phyloP scores from a whole-genome alignment of 1,140 invertebrate genomes.

The Drosophila watanabei region DNA sequence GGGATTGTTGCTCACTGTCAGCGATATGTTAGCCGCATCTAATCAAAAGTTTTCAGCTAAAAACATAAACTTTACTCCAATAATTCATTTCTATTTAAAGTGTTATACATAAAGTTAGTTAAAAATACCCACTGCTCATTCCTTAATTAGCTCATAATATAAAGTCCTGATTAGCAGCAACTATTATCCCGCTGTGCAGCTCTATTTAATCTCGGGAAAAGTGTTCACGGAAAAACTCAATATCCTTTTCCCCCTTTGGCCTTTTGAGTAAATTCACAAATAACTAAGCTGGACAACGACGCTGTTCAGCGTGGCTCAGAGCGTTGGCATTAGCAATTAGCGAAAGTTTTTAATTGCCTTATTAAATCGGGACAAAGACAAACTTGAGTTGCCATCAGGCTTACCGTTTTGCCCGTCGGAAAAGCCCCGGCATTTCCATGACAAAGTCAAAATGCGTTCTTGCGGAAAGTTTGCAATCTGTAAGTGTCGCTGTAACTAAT shows the following conservation, averaged over 20 bases:
- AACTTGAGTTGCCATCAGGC: constrained; percentile 27
- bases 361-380: constrained; percentile 69
- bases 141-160: too few species aligned
- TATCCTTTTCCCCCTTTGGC: constrained; percentile 1
- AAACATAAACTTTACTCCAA: background rate
- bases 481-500: constrained; percentile 70
- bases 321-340: constrained; percentile 69
- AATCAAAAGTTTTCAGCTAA: background rate
- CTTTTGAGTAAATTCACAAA: constrained; percentile 2
- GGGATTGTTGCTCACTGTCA: constrained; percentile 21
- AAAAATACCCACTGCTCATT: too few species aligned
- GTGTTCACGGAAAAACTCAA: background rate
- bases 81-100: background rate
- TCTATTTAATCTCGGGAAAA: background rate
- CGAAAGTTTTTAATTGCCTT: constrained; percentile 77
- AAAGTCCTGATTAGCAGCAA: background rate
- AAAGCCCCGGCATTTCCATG: constrained; percentile 19
- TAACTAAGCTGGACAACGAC: constrained; percentile 19
- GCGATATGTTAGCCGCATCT: background rate
- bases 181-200: background rate
- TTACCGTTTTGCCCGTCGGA: constrained; percentile 1
- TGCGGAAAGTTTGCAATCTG: constrained; percentile 71
- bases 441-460: constrained; percentile 41
- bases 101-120: background rate
- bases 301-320: background rate